Conservation (phyloP, 1,140 invertebrate species). For the Saccostrea glomerata region DNA sequence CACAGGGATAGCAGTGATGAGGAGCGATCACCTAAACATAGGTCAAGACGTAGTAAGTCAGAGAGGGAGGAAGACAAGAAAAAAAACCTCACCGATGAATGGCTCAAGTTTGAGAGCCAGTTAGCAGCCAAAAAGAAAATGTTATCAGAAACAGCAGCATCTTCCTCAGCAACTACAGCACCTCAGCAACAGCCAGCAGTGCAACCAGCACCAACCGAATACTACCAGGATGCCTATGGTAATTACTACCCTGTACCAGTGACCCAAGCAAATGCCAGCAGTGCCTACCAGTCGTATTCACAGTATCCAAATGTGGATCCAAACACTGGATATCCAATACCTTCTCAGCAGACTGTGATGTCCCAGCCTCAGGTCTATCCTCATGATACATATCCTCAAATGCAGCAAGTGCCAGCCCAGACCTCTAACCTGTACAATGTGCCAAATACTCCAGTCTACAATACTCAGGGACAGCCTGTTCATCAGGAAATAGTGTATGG, state of each 20-base stretch:
- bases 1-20: slow-evolving; percentile 49
- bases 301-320: not conserved
- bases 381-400: slow-evolving; percentile 12
- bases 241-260: slow-evolving; percentile 47
- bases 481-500: slow-evolving; percentile 36
- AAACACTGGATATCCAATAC: slow-evolving; percentile 32
- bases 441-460: slow-evolving; percentile 19
- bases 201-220: slow-evolving; percentile 36
- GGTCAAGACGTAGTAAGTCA: not conserved
- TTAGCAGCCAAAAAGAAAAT: slow-evolving; percentile 54
- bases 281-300: slow-evolving; percentile 31
- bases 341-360: not conserved
- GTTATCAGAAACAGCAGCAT: slow-evolving; percentile 47
- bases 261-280: not conserved
- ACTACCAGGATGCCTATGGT: slow-evolving; percentile 49
- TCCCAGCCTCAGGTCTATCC: slow-evolving; percentile 26
- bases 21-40: slow-evolving; percentile 35
- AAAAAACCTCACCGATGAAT: slow-evolving; percentile 53
- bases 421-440: slow-evolving; percentile 19
- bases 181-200: not conserved
- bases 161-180: not conserved
- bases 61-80: slow-evolving; percentile 43
- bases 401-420: not conserved
- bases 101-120: slow-evolving; percentile 60
- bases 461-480: slow-evolving; percentile 28